These are phyloP conservation scores for Bombus affinis DNA, from an alignment of 1,140 invertebrate genomes.

Conservation along the genomic window DNA sequence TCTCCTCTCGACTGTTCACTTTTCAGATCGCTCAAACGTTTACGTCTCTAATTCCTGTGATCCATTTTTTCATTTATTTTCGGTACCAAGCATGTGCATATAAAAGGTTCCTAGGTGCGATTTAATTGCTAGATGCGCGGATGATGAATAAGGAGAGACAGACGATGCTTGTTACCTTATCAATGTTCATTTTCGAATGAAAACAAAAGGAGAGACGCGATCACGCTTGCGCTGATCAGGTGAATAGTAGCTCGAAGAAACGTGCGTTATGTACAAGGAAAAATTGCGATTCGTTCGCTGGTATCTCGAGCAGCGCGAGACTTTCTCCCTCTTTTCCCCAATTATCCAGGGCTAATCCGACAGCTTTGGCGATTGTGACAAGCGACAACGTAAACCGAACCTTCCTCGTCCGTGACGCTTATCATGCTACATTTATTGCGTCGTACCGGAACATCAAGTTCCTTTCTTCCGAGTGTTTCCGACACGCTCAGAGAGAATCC, in stretches of 20 bases:
- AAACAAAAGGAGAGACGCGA: slow-evolving; percentile 43
- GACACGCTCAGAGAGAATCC: slow-evolving; percentile 38
- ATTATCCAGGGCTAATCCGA: slow-evolving; percentile 13
- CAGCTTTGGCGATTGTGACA: slow-evolving; percentile 61
- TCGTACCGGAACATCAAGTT: background rate
- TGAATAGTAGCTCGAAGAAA: slow-evolving; percentile 9
- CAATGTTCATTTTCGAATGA: background rate
- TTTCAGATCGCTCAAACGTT: background rate
- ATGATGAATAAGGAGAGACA: background rate
- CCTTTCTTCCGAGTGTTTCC: slow-evolving; percentile 1
- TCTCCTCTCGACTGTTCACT: background rate
- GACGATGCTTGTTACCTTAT: background rate
- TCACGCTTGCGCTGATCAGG: background rate
- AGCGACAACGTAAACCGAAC: slow-evolving; percentile 53
- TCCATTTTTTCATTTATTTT: too few species aligned
- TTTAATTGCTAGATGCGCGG: background rate
- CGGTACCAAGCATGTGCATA: background rate
- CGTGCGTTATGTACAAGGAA: slow-evolving; percentile 58
- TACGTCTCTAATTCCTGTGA: background rate
- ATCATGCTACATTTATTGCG: background rate
- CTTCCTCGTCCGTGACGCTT: background rate
- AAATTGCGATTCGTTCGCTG: slow-evolving; percentile 14
- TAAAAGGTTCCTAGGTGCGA: background rate
- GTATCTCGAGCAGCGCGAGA: background rate
- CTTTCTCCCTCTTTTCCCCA: slow-evolving; percentile 23